A percentile compares a stretch with the other conserved stretches of the same genome.
These are phyloP conservation scores for Ellobium chinense DNA, from an alignment of 2,888 invertebrate genomes.

Conservation along the genomic window DNA sequence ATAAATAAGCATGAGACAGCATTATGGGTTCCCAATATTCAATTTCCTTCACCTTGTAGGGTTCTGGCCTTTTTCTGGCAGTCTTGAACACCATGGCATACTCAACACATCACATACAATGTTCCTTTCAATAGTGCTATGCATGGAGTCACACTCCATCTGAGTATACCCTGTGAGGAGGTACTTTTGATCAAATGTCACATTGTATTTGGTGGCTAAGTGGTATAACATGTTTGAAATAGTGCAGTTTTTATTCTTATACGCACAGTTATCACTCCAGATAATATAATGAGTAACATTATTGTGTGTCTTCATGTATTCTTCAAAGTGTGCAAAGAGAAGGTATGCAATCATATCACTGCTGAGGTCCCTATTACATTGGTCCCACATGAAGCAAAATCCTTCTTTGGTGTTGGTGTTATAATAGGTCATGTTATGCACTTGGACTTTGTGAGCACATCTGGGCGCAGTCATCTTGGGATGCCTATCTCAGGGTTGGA, in stretches of 20 bases:
- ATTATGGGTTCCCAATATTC: not conserved
- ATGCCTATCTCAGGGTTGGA: no score
- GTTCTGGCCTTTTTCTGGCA: not conserved
- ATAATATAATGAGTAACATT: not conserved
- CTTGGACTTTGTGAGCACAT: no score
- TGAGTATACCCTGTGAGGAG: conserved; percentile 38
- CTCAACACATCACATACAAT: not conserved
- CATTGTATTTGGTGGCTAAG: conserved; percentile 23
- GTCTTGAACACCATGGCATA: not conserved
- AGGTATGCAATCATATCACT: conserved; percentile 9
- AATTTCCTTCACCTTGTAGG: not conserved
- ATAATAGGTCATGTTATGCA: conserved; percentile 8
- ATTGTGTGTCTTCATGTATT: not conserved
- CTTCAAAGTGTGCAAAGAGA: not conserved
- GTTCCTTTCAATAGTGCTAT: conserved; percentile 40
- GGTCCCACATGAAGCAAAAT: conserved; percentile 5
- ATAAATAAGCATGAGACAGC: not conserved
- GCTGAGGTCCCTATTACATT: not conserved
- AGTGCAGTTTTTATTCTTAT: conserved; percentile 29
- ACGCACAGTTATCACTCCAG: conserved; percentile 32
- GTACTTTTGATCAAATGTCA: conserved; percentile 37
- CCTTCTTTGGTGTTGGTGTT: not conserved
- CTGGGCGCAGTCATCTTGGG: no score
- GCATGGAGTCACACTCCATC: conserved; percentile 41
- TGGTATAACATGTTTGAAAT: conserved; percentile 11